Evolutionary conservation across 1,140 invertebrate species (phyloP).

Genomic region (Drosophila arizonae): DNA sequence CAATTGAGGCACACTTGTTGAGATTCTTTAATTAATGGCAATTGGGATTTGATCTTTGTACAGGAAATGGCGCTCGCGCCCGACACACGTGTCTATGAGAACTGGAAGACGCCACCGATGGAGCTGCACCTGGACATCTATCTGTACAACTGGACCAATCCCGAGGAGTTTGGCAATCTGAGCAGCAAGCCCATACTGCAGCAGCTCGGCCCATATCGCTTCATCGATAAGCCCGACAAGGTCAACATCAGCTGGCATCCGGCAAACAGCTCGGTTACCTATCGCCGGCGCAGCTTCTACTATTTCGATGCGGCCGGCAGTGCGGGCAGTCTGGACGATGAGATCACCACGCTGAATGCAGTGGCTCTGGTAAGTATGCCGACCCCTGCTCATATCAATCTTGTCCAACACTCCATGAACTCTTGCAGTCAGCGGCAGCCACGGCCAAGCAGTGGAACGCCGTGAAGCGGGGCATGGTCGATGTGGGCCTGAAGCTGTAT

Average conservation of each 20-base stretch:
- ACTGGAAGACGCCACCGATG: conserved; percentile 90
- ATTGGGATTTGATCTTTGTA: conserved; percentile 50
- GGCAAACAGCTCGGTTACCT: conserved; percentile 91
- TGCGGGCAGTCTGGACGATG: conserved; percentile 89
- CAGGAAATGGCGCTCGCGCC: conserved; percentile 86
- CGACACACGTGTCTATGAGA: conserved; percentile 85
- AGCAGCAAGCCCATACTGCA: conserved; percentile 86
- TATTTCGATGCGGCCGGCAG: conserved; percentile 89
- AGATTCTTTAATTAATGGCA: conserved; percentile 71
- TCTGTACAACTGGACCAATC: conserved; percentile 93
- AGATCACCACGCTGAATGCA: conserved; percentile 91
- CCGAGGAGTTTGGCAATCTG: conserved; percentile 84
- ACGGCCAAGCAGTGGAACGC: conserved; percentile 85
- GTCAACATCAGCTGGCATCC: conserved; percentile 88
- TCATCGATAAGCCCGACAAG: conserved; percentile 87
- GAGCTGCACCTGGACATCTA: conserved; percentile 90
- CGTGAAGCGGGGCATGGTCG: conserved; percentile 85
- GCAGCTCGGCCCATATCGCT: conserved; percentile 90
- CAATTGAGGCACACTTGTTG: conserved; percentile 47
- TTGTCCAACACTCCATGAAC: background rate
- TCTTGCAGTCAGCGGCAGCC: conserved; percentile 87
- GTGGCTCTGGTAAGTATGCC: conserved; percentile 89
- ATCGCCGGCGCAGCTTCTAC: conserved; percentile 89
- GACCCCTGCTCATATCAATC: fast-evolving
- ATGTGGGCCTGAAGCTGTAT: conserved; percentile 84